Conservation (phyloP, 2,888 invertebrate genomes). For the Lycophotia porphyrea region DNA sequence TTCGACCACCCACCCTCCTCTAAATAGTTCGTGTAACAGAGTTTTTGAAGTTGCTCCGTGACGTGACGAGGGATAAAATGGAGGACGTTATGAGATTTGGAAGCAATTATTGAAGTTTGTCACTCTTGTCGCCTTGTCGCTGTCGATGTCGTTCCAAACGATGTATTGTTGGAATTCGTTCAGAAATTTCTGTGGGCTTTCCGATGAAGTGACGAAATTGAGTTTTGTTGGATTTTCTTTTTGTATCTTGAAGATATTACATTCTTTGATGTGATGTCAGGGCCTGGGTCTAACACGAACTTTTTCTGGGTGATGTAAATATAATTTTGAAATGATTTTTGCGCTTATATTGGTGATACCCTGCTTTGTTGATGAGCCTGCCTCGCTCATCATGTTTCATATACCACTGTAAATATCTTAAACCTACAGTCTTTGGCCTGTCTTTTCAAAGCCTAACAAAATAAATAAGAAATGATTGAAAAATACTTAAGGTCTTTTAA, state of each 20-base stretch:
- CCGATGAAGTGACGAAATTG: slow-evolving; percentile 10
- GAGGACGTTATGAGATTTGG: slow-evolving; percentile 62
- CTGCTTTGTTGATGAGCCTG: not conserved
- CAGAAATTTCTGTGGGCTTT: slow-evolving; percentile 10
- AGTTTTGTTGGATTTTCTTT: slow-evolving; percentile 10
- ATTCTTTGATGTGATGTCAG: not conserved
- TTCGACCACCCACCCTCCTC: slow-evolving; percentile 29
- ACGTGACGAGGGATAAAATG: slow-evolving; percentile 45
- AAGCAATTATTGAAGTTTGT: slow-evolving; percentile 72
- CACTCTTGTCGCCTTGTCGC: slow-evolving; percentile 1
- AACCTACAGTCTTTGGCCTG: not conserved
- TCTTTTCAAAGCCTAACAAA: not conserved
- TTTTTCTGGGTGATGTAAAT: not conserved
- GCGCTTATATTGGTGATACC: not conserved
- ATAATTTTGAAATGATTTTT: not conserved
- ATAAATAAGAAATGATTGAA: not conserved
- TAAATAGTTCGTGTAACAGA: slow-evolving; percentile 57
- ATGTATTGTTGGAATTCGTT: slow-evolving; percentile 50
- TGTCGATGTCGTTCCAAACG: slow-evolving; percentile 41
- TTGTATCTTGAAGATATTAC: not conserved
- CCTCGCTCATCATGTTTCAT: not conserved
- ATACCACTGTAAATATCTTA: not conserved
- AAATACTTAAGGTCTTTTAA: not conserved
- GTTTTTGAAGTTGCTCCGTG: slow-evolving; percentile 56
- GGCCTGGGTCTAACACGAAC: not conserved